These are phyloP conservation scores for Cryptus armator DNA, from an alignment of 2,888 invertebrate genomes.

Conservation along the genomic window DNA sequence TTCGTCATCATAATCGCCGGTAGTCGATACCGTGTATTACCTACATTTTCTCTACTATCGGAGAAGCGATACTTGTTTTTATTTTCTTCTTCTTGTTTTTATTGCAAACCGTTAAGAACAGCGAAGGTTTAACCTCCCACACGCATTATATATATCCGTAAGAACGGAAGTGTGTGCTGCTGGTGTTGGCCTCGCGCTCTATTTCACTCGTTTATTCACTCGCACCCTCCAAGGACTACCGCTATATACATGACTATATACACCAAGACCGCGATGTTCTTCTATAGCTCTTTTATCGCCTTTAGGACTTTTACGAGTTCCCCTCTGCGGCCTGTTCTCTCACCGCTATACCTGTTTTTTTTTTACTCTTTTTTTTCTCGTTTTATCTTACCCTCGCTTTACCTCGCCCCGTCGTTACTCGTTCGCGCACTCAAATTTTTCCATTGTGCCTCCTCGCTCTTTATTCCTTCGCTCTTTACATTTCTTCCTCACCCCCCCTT, in stretches of 20 bases:
- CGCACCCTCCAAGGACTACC: conserved; percentile 54
- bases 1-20: conserved; percentile 22
- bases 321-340: conserved; percentile 64
- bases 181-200: conserved; percentile 37
- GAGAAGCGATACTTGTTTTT: conserved; percentile 20
- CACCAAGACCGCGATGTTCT: conserved; percentile 51
- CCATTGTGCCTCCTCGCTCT: conserved; percentile 39
- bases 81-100: conserved; percentile 50
- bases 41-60: conserved; percentile 14
- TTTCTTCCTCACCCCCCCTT: conserved; percentile 17
- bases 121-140: conserved; percentile 52
- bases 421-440: conserved; percentile 40
- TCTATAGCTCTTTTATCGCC: conserved; percentile 78
- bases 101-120: conserved; percentile 64
- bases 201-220: conserved; percentile 49
- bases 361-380: conserved; percentile 18
- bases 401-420: conserved; percentile 36
- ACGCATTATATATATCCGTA: conserved; percentile 26
- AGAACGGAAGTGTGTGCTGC: conserved; percentile 21
- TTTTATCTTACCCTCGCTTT: conserved; percentile 36
- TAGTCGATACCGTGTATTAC: neutral
- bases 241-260: conserved; percentile 43
- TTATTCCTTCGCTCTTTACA: conserved; percentile 6
- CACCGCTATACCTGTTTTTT: conserved; percentile 46
- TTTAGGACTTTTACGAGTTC: conserved; percentile 80